phyloP scores from a whole-genome alignment of 2,888 invertebrate species.

The Neria commutata region DNA sequence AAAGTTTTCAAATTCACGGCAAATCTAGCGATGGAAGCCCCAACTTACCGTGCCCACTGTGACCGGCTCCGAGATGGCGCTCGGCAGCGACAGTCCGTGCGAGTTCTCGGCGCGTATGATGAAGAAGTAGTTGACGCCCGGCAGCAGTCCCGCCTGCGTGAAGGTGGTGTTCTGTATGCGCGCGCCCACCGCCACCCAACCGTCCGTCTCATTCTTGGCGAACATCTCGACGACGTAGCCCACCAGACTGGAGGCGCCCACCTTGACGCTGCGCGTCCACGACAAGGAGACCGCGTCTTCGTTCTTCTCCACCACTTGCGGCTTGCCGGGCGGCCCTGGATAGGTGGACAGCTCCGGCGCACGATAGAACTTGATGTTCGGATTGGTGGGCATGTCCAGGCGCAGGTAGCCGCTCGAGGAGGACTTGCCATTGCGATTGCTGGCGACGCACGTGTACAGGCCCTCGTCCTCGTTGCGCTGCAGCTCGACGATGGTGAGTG shows the following conservation, averaged over 20 bases:
- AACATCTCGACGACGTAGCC: constrained; percentile 84
- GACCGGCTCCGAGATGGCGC: constrained; percentile 76
- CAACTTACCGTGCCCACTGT: constrained; percentile 66
- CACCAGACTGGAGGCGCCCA: constrained; percentile 81
- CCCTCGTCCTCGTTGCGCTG: constrained; percentile 73
- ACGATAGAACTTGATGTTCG: constrained; percentile 79
- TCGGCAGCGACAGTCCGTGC: constrained; percentile 82
- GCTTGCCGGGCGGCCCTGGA: constrained; percentile 85
- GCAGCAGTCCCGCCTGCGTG: constrained; percentile 73
- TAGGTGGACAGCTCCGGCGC: constrained; percentile 80
- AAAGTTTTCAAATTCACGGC: too few relatives aligned
- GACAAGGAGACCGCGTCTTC: constrained; percentile 79
- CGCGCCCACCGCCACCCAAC: constrained; percentile 70
- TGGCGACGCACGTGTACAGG: constrained; percentile 81
- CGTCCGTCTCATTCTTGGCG: constrained; percentile 70
- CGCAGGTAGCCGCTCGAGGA: constrained; percentile 82
- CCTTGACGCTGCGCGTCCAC: constrained; percentile 84
- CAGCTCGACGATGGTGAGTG: constrained; percentile 76
- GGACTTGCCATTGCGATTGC: constrained; percentile 86
- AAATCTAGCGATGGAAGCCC: too few relatives aligned
- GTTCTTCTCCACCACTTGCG: constrained; percentile 74
- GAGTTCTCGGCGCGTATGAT: constrained; percentile 88
- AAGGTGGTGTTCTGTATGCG: constrained; percentile 75
- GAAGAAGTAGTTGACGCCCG: constrained; percentile 86
- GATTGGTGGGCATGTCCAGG: constrained; percentile 80